A percentile compares a stretch with the other conserved stretches of the same genome.
Evolutionary conservation across 2,888 invertebrate genomes (phyloP).

Genomic region (Chouioia cunea): DNA sequence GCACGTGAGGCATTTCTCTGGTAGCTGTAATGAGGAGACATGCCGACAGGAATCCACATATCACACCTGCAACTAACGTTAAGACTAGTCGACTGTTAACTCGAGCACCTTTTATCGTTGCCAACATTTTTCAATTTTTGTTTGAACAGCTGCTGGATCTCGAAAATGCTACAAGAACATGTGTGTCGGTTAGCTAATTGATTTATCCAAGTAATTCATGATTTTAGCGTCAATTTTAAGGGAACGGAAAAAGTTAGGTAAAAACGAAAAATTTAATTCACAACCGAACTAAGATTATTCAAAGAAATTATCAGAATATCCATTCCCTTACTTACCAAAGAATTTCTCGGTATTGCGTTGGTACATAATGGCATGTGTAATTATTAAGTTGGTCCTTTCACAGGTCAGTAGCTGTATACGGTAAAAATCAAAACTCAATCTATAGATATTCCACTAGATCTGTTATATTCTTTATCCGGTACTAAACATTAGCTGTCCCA

Average conservation of each 20-base stretch:
- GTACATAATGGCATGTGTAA: constrained; percentile 24
- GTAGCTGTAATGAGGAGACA: constrained; percentile 77
- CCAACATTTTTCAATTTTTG: constrained; percentile 40
- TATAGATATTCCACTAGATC: constrained; percentile 1
- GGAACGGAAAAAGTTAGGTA: background rate
- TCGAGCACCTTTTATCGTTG: constrained; percentile 53
- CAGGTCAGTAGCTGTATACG: constrained; percentile 6
- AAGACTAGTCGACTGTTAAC: constrained; percentile 77
- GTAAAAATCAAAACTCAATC: constrained; percentile 5
- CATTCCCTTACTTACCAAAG: constrained; percentile 30
- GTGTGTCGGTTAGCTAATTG: background rate
- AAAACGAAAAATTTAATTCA: background rate
- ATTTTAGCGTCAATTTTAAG: too few relatives aligned
- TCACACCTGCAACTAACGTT: constrained; percentile 79
- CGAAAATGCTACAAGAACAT: constrained; percentile 19
- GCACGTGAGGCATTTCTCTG: constrained; percentile 70
- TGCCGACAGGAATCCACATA: constrained; percentile 83
- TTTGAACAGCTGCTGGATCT: constrained; percentile 8
- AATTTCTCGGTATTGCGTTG: constrained; percentile 5
- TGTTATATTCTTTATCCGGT: background rate
- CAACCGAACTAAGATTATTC: background rate
- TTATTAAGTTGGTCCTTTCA: constrained; percentile 20
- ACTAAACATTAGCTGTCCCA: constrained; percentile 6
- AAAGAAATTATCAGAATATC: background rate
- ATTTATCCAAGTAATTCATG: background rate